Evolutionary conservation across 1,140 invertebrate species (phyloP), one percentile per base, ranked within the genome.

Genomic region (Bombus superbus): DNA sequence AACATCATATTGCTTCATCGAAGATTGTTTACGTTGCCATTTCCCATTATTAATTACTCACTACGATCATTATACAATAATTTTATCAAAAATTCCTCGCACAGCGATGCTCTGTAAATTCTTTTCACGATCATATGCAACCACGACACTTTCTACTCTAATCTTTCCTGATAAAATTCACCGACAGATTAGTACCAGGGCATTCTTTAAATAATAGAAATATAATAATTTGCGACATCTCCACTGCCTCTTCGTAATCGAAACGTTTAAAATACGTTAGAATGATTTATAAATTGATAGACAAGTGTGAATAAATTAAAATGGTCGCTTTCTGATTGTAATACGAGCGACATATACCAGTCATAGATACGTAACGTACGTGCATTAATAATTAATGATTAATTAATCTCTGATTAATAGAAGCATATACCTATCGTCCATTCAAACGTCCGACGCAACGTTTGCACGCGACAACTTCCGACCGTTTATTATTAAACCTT

Each of bases 231-330:
- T n/a, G 10, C 28, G 3, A 28, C 3, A 13, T n/a, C 22, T 62
- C 28, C 10, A 62, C 28, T 0, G 18, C 0, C 18, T 62, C 3
- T n/a, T n/a, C 11, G 0, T n/a, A n/a, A 62, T n/a, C 3, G 10
- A n/a, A 62, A 62, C 59, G 28, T 62, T n/a, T 62, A 1, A 62
- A n/a, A 62, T 62, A 62, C 28, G 2, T 28, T 62, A 62, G 22
- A 53, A 53, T 22, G 47, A 22, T 53, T 22, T 59, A 25, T 59
- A 59, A 9, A 10, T 28, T 4, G 3, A n/a, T 62, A n/a, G 28
- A 62, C n/a, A 62, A n/a, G 47, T 11, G 4, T 0, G 28, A 62
- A n/a, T 13, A n/a, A n/a, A n/a, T n/a, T n/a, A 62, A 1, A 13
- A 62, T 13, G 4, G 28, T 13, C n/a, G 28, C 28, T 13, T 13